These are phyloP conservation scores for Conus canariensis DNA, from an alignment of 2,888 invertebrate species.

Conservation along the genomic window DNA sequence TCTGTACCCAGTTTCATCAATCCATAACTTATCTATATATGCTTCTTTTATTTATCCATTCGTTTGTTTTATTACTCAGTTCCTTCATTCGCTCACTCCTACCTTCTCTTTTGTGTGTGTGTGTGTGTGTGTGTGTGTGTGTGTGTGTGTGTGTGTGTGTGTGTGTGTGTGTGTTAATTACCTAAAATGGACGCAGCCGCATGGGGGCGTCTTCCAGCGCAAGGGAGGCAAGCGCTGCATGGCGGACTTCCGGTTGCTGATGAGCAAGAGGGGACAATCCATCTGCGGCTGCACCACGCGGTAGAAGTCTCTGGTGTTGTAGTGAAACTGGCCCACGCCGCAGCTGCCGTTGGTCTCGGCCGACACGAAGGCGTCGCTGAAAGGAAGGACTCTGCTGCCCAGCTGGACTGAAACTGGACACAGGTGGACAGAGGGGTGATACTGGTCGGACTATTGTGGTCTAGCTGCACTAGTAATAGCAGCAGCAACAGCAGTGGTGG, in stretches of 20 bases:
- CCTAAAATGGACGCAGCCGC: conserved; percentile 59
- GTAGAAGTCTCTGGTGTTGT: conserved; percentile 45
- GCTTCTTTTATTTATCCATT: too few relatives aligned
- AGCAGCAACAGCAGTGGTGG: too few relatives aligned
- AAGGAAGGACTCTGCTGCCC: conserved; percentile 20
- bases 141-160: too few relatives aligned
- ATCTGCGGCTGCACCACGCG: conserved; percentile 42
- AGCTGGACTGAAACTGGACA: conserved; percentile 43
- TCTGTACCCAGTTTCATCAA: background rate
- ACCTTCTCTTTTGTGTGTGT: background rate
- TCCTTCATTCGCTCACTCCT: background rate
- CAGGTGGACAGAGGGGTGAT: background rate
- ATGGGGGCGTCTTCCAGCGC: conserved; percentile 57
- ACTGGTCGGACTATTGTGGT: too few relatives aligned
- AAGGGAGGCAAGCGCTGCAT: conserved; percentile 50
- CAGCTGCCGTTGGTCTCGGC: conserved; percentile 48
- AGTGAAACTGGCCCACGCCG: conserved; percentile 50
- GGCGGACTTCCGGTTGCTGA: conserved; percentile 51
- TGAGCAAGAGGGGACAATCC: conserved; percentile 54
- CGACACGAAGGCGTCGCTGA: conserved; percentile 49
- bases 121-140: too few relatives aligned
- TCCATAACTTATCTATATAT: too few relatives aligned
- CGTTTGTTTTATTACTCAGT: too few relatives aligned
- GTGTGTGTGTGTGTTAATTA: conserved; percentile 30
- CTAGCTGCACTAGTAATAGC: too few relatives aligned